Base-by-base conservation (phyloP, 2,113 vertebrate species). In the Tachuris rubrigastra region DNA sequence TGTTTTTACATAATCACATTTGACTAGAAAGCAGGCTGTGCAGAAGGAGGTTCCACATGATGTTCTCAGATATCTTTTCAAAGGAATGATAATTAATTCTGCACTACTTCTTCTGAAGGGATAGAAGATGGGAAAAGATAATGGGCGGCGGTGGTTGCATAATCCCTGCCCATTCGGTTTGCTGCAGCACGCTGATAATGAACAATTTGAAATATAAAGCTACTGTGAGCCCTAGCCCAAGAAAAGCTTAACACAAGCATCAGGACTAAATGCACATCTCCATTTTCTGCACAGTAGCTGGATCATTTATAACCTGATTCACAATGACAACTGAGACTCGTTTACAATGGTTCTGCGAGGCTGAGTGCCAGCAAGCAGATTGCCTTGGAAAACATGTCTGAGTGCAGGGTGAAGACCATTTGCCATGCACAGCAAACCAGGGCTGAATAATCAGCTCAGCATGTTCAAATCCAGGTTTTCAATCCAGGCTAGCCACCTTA, bases 11-110 rank as follows among this genome's bases (percentile, higher is more conserved):
- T 85, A 95, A 96, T 92, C 67, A 82, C 67, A 91, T 92, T 58
- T 94, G 81, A 95, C 46, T 56, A 76, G 81, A 89, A 94, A 96
- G 42, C 66, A 85, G 93, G 37, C 75, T 93, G 59, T 74, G 85
- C 72, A 52, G 74, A 56, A 93, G 42, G 71, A 91, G 42, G 56
- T 90, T 93, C 72, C 82, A 86, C 71, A 84, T 59, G 50, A 91
- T 78, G 68, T 86, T 96, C 63, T 96, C 55, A 8, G 87, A 79
- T 94, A 96, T 90, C 78, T 94, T 91, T 92, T 88, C 79, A 94
- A 88, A 93, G 56, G 44, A 89, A 90, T n/a, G 58, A 37, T 89
- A 80, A 95, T 96, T 92, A 96, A 96, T 94, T 94, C 89, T 95
- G 84, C 92, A 86, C 71, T 85, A n/a, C 44, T 89, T 74, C 93